Base-by-base conservation (phyloP, 2,113 vertebrate species). In the Ellobius talpinus region DNA sequence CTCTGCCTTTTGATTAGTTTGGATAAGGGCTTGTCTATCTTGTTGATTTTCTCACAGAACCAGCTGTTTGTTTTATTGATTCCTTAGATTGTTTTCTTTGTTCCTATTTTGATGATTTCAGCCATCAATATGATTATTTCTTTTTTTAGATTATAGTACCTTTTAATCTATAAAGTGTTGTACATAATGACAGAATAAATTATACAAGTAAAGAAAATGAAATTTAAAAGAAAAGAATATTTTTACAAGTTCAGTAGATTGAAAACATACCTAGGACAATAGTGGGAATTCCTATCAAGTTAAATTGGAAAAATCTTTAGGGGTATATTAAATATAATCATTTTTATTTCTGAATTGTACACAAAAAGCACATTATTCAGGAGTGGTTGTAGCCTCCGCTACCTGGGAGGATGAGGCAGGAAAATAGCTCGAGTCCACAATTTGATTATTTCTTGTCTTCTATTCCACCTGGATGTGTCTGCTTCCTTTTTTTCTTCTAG, bases 151-250 rank as follows among this genome's bases (percentile, higher is more conserved):
- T 96, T 94, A 88, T 91, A 93, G 77, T 3, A 12, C 31, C 36
- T 90, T 96, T 94, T 92, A 94, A 87, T 89, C 70, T 95, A 92
- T 4, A 95, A 55, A 82, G 73, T 52, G 91, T 23, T 93, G 52
- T 24, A 63, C 24, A 72, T 77, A 85, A 72, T 68, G 70, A 90
- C 29, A 78, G 61, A 96, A n/a, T 58, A 50, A 97, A 74, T 85
- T 85, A 76, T 29, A 81, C 13, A 93, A 90, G 47, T 47, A 72
- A 95, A 93, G 24, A 73, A 94, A 39, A 87, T 74, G 10, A 13
- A 95, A 17, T 72, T 39, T 90, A 76, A 88, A 94, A 81, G 19
- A 13, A 89, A 77, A 93, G 9, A 12, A n/a, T 88, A 81, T 52
- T 92, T 90, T 36, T 58, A 50, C 31, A 55, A 96, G 87, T 91